Evolutionary conservation across 1,140 invertebrate genomes (phyloP).

Genomic region (Leptinotarsa undecemlineata): DNA sequence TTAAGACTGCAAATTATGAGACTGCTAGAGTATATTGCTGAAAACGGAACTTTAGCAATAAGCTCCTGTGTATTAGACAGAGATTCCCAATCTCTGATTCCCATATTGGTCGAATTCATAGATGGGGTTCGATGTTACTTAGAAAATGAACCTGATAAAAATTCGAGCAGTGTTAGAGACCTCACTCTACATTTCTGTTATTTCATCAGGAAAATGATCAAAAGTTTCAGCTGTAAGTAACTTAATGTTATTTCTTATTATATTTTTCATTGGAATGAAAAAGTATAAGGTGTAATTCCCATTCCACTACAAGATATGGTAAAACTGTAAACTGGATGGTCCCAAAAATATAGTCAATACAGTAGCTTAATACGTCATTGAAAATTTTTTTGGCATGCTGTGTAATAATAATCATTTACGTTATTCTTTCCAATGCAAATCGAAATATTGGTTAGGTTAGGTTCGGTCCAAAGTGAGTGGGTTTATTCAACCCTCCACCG

Average conservation of each 20-base stretch:
- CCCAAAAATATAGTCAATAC: no score
- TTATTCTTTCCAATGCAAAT: no score
- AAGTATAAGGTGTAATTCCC: no score
- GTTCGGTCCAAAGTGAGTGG: no score
- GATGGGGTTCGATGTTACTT: slow-evolving; percentile 90
- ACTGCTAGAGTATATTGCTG: slow-evolving; percentile 89
- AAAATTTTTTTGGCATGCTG: no score
- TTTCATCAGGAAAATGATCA: slow-evolving; percentile 91
- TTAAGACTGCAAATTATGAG: slow-evolving; percentile 89
- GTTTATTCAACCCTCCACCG: no score
- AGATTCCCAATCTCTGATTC: slow-evolving; percentile 80
- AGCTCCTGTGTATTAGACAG: slow-evolving; percentile 83
- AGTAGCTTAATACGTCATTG: no score
- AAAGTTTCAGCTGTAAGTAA: slow-evolving; percentile 83
- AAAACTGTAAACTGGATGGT: no score
- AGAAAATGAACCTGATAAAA: slow-evolving; percentile 89
- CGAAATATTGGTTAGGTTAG: no score
- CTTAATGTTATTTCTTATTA: background rate
- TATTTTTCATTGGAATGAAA: no score
- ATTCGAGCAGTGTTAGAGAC: slow-evolving; percentile 75
- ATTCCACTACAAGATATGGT: no score
- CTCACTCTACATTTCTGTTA: slow-evolving; percentile 94
- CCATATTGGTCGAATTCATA: slow-evolving; percentile 91
- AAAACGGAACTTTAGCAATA: slow-evolving; percentile 86
- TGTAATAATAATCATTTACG: no score